Conservation (phyloP, 2,113 vertebrate genomes). For the Gymnocephalus cernua region DNA sequence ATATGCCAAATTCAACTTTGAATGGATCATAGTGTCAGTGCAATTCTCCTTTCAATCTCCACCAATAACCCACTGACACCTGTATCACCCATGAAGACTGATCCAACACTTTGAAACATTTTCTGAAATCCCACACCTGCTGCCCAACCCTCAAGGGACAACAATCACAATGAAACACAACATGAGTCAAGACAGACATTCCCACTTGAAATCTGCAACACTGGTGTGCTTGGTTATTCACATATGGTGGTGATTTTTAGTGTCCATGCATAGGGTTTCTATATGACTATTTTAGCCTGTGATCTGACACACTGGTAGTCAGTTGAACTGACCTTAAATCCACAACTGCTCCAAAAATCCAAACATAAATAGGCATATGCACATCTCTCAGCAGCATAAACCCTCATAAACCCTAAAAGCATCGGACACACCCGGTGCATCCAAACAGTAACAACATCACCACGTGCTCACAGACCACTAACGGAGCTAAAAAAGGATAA, state of each 20-base stretch:
- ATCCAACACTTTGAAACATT: constrained; percentile 9
- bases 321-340: not conserved
- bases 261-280: not conserved
- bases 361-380: not conserved
- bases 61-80: not conserved
- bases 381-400: constrained; percentile 27
- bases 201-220: not conserved
- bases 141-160: constrained; percentile 26
- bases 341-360: not conserved
- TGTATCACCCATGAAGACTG: not conserved
- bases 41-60: not conserved
- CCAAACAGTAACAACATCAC: not conserved
- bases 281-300: not conserved
- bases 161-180: not conserved
- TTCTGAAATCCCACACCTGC: constrained; percentile 33
- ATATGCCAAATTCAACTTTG: not conserved
- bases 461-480: constrained; percentile 18
- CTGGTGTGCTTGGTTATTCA: not conserved
- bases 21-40: no score
- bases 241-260: not conserved
- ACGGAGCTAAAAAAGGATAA: constrained; percentile 35
- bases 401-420: not conserved
- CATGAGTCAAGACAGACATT: not conserved
- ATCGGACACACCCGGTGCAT: not conserved
- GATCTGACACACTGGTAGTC: not conserved